A percentile compares a stretch with the other conserved stretches of the same genome.
Conservation (phyloP, 37 sponge, comb jelly and placozoan genomes). For the Axinella damicornis region DNA sequence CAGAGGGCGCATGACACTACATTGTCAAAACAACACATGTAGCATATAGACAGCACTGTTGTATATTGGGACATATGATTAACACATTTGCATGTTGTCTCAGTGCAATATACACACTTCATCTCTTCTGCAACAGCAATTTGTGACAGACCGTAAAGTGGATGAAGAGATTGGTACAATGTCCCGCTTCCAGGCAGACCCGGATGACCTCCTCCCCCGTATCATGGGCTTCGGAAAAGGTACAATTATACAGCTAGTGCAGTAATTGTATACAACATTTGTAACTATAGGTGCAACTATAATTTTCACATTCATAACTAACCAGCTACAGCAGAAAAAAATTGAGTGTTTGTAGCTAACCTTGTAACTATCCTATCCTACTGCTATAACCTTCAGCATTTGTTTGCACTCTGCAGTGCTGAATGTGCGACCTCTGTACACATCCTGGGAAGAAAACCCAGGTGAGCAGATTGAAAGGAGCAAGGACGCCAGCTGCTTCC, state of each 20-base stretch:
- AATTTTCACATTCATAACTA: too few relatives aligned
- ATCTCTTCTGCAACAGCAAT: constrained; percentile 38
- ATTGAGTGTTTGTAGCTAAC: too few relatives aligned
- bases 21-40: background rate
- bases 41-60: too few relatives aligned
- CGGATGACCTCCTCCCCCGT: constrained; percentile 46
- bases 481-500: background rate
- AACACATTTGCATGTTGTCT: too few relatives aligned
- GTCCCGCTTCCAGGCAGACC: constrained; percentile 50
- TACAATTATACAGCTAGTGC: background rate
- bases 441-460: constrained; percentile 60
- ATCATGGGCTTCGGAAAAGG: constrained; percentile 76
- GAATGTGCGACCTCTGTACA: constrained; percentile 40
- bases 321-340: too few relatives aligned
- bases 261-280: constrained; percentile 2
- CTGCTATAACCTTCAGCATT: too few relatives aligned
- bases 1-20: background rate
- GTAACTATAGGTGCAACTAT: too few relatives aligned
- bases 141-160: constrained; percentile 76
- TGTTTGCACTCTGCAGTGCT: constrained; percentile 10
- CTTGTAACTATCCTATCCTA: too few relatives aligned
- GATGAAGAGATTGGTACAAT: constrained; percentile 82
- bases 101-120: background rate
- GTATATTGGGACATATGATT: background rate
- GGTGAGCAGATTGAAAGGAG: constrained; percentile 37